These are phyloP conservation scores for Lagorchestes hirsutus DNA, from an alignment of 2,797 vertebrate genomes.

Conservation along the genomic window DNA sequence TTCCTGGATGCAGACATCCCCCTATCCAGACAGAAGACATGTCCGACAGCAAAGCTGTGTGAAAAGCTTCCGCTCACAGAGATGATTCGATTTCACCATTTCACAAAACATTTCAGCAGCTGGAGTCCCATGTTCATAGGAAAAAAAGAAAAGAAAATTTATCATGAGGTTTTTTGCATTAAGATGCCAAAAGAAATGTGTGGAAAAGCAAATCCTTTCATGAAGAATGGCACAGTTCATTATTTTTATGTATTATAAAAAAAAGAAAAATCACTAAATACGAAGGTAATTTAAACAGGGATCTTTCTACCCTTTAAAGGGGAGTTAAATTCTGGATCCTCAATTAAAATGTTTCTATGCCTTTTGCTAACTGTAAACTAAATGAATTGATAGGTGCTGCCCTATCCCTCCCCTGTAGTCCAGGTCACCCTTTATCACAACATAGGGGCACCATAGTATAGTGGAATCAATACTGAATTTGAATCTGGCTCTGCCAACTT, in stretches of 20 bases:
- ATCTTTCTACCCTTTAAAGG: not conserved
- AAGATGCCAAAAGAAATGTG: not conserved
- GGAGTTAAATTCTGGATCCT: not conserved
- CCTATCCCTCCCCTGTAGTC: not conserved
- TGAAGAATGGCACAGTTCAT: not conserved
- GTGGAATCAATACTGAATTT: not conserved
- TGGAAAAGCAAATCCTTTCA: not conserved
- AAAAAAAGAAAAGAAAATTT: slow-evolving; percentile 61
- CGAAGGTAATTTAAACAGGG: not conserved
- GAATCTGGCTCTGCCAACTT: not conserved
- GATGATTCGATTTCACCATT: slow-evolving; percentile 94
- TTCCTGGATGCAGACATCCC: slow-evolving; percentile 58
- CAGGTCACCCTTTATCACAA: not conserved
- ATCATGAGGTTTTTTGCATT: slow-evolving; percentile 25
- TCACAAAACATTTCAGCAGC: slow-evolving; percentile 94
- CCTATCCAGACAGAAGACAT: slow-evolving; percentile 92
- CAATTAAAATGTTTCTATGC: not conserved
- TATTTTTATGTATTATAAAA: not conserved
- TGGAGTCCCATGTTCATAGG: slow-evolving; percentile 72
- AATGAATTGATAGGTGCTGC: not conserved
- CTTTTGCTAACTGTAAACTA: not conserved
- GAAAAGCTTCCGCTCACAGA: slow-evolving; percentile 95
- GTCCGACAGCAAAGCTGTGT: slow-evolving; percentile 95
- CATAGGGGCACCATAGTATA: not conserved
- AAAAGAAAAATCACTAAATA: not conserved